Evolutionary conservation across 2,888 invertebrate genomes (phyloP).

Genomic region (Lithophane socia): DNA sequence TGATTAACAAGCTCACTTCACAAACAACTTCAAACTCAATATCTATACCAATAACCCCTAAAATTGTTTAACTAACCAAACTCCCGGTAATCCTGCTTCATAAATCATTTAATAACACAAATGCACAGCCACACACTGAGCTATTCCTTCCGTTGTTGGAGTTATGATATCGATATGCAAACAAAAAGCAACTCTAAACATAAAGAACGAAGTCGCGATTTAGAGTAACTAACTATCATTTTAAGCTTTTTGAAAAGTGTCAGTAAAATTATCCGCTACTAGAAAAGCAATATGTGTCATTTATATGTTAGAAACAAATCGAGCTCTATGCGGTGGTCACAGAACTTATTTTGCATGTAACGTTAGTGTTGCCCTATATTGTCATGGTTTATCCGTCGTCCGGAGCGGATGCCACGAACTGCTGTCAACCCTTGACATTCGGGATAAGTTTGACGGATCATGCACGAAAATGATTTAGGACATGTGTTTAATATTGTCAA

Average conservation of each 20-base stretch:
- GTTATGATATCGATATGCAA: conserved; percentile 70
- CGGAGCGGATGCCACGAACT: conserved; percentile 85
- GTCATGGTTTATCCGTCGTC: conserved; percentile 82
- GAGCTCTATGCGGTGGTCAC: conserved; percentile 64
- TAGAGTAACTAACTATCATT: conserved; percentile 49
- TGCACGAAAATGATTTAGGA: conserved; percentile 82
- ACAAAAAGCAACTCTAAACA: conserved; percentile 68
- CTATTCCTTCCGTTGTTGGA: conserved; percentile 87
- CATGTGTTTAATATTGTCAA: conserved; percentile 75
- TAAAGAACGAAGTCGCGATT: conserved; percentile 59
- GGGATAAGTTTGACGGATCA: conserved; percentile 87
- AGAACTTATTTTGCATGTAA: conserved; percentile 70
- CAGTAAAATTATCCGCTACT: conserved; percentile 67
- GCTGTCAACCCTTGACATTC: conserved; percentile 88
- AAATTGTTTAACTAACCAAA: conserved; percentile 74
- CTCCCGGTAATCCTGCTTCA: conserved; percentile 86
- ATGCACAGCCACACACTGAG: conserved; percentile 89
- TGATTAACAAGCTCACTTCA: conserved; percentile 79
- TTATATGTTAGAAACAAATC: conserved; percentile 67
- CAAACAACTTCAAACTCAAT: conserved; percentile 76
- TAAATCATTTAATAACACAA: conserved; percentile 91
- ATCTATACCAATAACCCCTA: conserved; percentile 74
- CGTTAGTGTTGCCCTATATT: conserved; percentile 66
- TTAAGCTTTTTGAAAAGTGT: conserved; percentile 77
- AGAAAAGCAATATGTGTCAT: conserved; percentile 77